Conservation (phyloP, 2,113 vertebrate genomes). For the Hyaena hyaena region DNA sequence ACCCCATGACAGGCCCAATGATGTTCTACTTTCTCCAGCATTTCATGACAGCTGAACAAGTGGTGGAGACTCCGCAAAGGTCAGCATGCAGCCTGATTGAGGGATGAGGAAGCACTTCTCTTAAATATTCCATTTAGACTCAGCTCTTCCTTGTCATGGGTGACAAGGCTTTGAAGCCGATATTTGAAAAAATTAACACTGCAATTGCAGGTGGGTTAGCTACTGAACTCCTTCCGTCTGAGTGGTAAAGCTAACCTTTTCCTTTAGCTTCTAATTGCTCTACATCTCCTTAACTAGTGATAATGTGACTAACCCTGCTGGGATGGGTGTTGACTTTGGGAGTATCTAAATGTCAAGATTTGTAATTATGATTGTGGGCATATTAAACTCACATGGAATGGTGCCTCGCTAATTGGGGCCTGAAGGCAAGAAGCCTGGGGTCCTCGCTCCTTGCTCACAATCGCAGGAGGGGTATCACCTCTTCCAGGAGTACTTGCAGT, state of each 20-base stretch:
- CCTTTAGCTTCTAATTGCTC: conserved; percentile 80
- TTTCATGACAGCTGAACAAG: conserved; percentile 69
- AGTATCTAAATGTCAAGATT: conserved; percentile 86
- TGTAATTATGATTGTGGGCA: conserved; percentile 84
- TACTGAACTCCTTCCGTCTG: conserved; percentile 75
- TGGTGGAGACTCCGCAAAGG: conserved; percentile 66
- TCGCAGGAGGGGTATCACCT: background rate
- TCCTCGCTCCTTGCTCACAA: conserved; percentile 73
- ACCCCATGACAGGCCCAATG: conserved; percentile 58
- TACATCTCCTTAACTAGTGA: conserved; percentile 62
- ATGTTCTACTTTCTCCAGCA: conserved; percentile 40
- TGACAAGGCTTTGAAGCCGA: conserved; percentile 78
- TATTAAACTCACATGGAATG: conserved; percentile 81
- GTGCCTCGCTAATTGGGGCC: conserved; percentile 76
- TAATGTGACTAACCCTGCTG: conserved; percentile 80
- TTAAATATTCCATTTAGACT: conserved; percentile 76
- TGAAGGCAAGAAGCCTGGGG: conserved; percentile 80
- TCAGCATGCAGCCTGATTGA: conserved; percentile 64
- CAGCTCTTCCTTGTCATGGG: conserved; percentile 14
- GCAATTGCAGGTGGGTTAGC: conserved; percentile 78
- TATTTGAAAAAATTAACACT: conserved; percentile 82
- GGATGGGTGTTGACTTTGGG: conserved; percentile 80
- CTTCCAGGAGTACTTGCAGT: background rate
- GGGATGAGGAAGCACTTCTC: conserved; percentile 56
- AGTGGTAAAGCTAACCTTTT: conserved; percentile 80